A percentile compares a stretch with the other conserved stretches of the same genome.
These are phyloP conservation scores for Agrypnia vestita DNA, from an alignment of 1,140 invertebrate genomes.

Conservation along the genomic window DNA sequence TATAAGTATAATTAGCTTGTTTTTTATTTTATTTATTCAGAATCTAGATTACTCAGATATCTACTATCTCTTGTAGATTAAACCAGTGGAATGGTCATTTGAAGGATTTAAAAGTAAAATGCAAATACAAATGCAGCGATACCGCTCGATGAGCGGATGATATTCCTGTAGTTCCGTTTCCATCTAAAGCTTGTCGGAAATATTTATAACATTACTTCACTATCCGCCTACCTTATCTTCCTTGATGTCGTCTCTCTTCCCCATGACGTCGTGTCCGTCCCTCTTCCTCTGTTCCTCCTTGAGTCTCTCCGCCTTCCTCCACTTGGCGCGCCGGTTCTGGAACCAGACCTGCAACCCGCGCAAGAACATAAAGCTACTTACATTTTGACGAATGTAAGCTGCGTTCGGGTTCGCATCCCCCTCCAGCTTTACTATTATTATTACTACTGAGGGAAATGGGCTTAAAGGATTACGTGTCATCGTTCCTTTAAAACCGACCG, in stretches of 20 bases:
- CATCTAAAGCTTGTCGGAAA: no score
- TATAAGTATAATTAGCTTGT: no score
- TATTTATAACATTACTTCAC: not conserved
- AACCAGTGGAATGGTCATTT: no score
- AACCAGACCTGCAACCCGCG: constrained; percentile 88
- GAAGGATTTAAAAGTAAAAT: not conserved
- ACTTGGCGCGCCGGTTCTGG: constrained; percentile 94
- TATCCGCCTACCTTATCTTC: constrained; percentile 64
- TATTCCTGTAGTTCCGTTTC: not conserved
- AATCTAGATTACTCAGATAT: no score
- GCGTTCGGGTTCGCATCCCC: no score
- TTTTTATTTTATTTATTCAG: no score
- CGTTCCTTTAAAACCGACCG: constrained; percentile 28
- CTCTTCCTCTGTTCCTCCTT: constrained; percentile 92
- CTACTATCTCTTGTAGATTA: no score
- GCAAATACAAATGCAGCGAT: not conserved
- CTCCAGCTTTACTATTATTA: constrained; percentile 22
- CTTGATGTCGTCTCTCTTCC: constrained; percentile 72
- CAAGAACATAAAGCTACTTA: not conserved
- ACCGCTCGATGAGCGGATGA: not conserved
- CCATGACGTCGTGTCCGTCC: constrained; percentile 79
- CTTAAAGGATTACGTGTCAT: constrained; percentile 32
- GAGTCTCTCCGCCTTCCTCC: constrained; percentile 92
- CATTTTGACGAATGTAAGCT: not conserved
- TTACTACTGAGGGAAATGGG: constrained; percentile 24